Evolutionary conservation across 2,888 invertebrate genomes (phyloP).

Genomic region (Vandiemenella viatica): DNA sequence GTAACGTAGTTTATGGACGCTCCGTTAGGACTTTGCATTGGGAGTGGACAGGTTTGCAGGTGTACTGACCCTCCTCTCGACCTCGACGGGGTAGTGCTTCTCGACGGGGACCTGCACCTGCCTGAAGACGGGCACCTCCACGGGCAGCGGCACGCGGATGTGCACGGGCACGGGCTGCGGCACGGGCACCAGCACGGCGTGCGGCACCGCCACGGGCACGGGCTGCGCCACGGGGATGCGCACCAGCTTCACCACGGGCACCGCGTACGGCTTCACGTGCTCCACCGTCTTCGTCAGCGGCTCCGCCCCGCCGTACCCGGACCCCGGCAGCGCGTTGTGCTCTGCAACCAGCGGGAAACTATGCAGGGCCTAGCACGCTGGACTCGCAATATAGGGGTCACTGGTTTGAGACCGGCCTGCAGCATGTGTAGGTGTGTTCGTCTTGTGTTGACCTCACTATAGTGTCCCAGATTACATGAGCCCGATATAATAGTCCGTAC

Average conservation of each 20-base stretch:
- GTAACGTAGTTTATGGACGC: too few relatives aligned
- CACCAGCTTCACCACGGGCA: neutral
- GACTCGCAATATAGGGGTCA: too few relatives aligned
- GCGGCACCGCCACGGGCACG: conserved; percentile 3
- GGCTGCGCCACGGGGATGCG: conserved; percentile 1
- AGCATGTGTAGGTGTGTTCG: too few relatives aligned
- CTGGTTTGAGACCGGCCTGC: too few relatives aligned
- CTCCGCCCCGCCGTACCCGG: neutral
- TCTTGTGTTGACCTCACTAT: too few relatives aligned
- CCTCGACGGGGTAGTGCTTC: conserved; percentile 3
- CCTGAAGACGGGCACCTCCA: conserved; percentile 2
- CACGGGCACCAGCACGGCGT: conserved; percentile 3
- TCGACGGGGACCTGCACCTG: conserved; percentile 1
- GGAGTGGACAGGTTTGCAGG: too few relatives aligned
- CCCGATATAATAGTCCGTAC: too few relatives aligned
- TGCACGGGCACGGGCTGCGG: conserved; percentile 4
- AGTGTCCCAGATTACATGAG: too few relatives aligned
- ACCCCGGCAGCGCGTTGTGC: neutral
- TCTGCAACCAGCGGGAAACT: too few relatives aligned
- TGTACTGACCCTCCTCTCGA: conserved; percentile 5
- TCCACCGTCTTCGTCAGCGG: neutral
- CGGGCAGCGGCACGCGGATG: conserved; percentile 2
- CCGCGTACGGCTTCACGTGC: neutral
- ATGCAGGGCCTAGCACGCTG: too few relatives aligned
- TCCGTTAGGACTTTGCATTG: too few relatives aligned